Conservation (phyloP, 1,140 invertebrate genomes). For the Tenebrio molitor region DNA sequence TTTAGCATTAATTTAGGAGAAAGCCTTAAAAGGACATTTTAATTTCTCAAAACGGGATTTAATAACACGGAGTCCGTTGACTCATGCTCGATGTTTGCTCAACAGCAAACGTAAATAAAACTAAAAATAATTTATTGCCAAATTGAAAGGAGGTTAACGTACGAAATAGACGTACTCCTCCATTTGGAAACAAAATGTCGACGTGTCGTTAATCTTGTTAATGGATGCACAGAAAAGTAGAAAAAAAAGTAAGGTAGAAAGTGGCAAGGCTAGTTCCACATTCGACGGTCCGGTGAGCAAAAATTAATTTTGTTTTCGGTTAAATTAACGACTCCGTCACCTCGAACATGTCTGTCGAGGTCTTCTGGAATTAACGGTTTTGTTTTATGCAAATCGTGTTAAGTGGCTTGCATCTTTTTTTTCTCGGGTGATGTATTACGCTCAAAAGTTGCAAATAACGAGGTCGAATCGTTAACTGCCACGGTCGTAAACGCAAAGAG, state of each 20-base stretch:
- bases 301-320: not conserved
- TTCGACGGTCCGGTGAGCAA: not conserved
- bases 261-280: not conserved
- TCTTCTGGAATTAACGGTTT: not conserved
- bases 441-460: not conserved
- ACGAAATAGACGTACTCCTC: no score
- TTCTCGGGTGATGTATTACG: slow-evolving; percentile 10
- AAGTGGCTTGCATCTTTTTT: slow-evolving; percentile 1
- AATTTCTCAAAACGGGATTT: not conserved
- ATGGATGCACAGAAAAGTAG: no score
- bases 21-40: slow-evolving; percentile 2
- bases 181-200: no score
- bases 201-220: not conserved
- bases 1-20: no score
- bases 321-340: not conserved
- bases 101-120: slow-evolving; percentile 9
- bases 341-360: slow-evolving; percentile 3
- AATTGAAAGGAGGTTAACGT: slow-evolving; percentile 19
- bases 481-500: not conserved
- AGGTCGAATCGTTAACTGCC: slow-evolving; percentile 1
- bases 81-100: slow-evolving; percentile 1
- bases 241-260: no score
- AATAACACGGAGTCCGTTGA: not conserved
- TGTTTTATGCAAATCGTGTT: slow-evolving; percentile 21
- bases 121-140: slow-evolving; percentile 23